Conservation (phyloP, 2,888 invertebrate species). For the Oscheius onirici region DNA sequence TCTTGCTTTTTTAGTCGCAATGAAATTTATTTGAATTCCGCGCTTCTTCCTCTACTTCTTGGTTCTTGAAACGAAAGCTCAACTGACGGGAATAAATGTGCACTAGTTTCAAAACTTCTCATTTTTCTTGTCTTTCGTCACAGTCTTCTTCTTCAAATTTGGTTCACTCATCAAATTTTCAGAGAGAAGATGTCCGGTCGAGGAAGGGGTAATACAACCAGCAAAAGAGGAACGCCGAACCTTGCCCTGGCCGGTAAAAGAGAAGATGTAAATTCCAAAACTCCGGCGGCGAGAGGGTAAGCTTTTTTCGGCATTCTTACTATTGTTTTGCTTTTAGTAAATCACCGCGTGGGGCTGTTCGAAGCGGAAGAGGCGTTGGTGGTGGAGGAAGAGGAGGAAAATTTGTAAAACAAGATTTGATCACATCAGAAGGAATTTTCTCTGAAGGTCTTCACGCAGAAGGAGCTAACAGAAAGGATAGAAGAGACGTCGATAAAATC, state of each 20-base stretch:
- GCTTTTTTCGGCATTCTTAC: neutral
- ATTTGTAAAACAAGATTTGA: conserved; percentile 39
- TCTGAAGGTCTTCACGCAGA: conserved; percentile 47
- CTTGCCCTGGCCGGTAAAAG: conserved; percentile 49
- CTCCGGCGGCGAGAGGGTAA: neutral
- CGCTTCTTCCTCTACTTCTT: too few relatives aligned
- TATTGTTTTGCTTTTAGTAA: conserved; percentile 27
- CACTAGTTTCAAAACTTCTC: too few relatives aligned
- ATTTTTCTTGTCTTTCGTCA: too few relatives aligned
- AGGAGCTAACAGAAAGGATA: conserved; percentile 23
- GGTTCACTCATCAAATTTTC: too few relatives aligned
- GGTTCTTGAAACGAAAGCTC: too few relatives aligned
- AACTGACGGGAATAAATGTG: too few relatives aligned
- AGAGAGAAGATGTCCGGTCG: conserved; percentile 16
- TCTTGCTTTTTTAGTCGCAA: too few relatives aligned
- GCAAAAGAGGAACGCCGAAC: conserved; percentile 43
- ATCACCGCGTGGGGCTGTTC: conserved; percentile 4
- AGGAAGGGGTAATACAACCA: conserved; percentile 30
- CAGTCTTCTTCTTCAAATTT: too few relatives aligned
- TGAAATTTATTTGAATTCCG: too few relatives aligned
- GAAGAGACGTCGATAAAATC: neutral
- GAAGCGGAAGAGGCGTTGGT: conserved; percentile 32
- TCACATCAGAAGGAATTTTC: conserved; percentile 52
- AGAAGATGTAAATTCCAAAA: conserved; percentile 30
- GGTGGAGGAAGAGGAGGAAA: conserved; percentile 26